Evolutionary conservation across 2,888 invertebrate species (phyloP), one percentile per base, ranked within the genome.

Genomic region (Molorchus minor): DNA sequence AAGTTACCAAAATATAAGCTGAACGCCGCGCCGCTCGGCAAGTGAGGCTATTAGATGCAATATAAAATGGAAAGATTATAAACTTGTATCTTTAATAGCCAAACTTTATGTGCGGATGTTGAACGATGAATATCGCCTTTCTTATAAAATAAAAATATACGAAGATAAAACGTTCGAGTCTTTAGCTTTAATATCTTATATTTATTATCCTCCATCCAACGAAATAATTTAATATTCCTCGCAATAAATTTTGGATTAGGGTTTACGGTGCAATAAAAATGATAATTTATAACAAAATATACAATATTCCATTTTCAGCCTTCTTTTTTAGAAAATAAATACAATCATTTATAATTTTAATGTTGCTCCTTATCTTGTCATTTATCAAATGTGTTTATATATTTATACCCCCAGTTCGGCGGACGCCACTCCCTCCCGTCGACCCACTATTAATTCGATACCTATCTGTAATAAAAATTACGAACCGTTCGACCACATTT

Each of bases 1-100:
- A 82, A 82, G 79, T 81, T 82, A 77, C 79, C 81, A 80, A 81
- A 82, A 82, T 81, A 80, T 78, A 77, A 78, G 76, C 43, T 47
- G 49, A 51, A 33, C 25, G 58, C 45, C 25, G 62, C 25, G 58
- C 45, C 25, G 62, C 62, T 63, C 62, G 58, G 65, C 65, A 67
- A 69, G 70, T 71, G 61, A 68, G 70, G 73, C 73, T 73, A 75
- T 75, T 74, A 75, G 74, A 75, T 67, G 75, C 72, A 76, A 75
- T 78, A 78, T 77, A 78, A 79, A 78, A 78, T 75, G 75, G 75
- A 71, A 75, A 78, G 79, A 80, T 80, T 80, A 80, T 79, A 79
- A 80, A 80, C 77, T 80, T 79, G 79, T 80, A 79, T 79, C 77
- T 79, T 80, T 80, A 80, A 80, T 79, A 77, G 80, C 78, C 71